Base-by-base conservation (phyloP, 2,888 invertebrate species). In the Agrochola circellaris region DNA sequence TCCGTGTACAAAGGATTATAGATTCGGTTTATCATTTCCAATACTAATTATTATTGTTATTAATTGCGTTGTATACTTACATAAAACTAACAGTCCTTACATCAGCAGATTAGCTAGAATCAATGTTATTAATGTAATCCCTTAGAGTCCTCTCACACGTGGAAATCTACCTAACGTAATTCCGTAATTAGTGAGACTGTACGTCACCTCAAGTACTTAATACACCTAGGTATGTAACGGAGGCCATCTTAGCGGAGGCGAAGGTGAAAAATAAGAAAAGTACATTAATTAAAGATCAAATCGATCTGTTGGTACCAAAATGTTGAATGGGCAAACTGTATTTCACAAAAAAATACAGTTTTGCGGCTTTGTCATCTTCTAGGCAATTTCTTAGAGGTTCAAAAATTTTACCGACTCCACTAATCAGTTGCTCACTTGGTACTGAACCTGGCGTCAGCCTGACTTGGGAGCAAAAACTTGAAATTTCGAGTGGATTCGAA, bases 111-210 rank as follows among this genome's bases (percentile, higher is more conserved):
- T 73, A 60, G 20, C 1, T 79, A 15, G 26, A 64, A 67, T 62
- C 51, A 60, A 54, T 56, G n/a, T 23, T 42, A 81, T 56, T 56
- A 42, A 60, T 69, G 26, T 51, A 70, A 69, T 75, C 56, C 42
- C 56, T 38, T 68, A 42, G 23, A 15, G 42, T 65, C 26, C 17
- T 42, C 38, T 54, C 23, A 64, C 34, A 64, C 26, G 26, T 61
- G 60, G 48, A 62, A 64, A 62, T 78, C 9, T 74, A 58, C 8
- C 15, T 34, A 15, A 42, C 62, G 9, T 65, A 34, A 65, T 79
- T 45, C 26, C 26, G 23, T 42, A 13, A n/a, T 20, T 58, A 45
- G 17, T 38, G n/a, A 20, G 42, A 38, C 34, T 42, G 17, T 48
- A 34, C 6, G 4, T 61, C 34, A 62, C 71, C 23, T 70, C 30